Evolutionary conservation across 30 jellyfish, hydroid and myxozoan species (phyloP).

Genomic region (Turritopsis dohrnii): DNA sequence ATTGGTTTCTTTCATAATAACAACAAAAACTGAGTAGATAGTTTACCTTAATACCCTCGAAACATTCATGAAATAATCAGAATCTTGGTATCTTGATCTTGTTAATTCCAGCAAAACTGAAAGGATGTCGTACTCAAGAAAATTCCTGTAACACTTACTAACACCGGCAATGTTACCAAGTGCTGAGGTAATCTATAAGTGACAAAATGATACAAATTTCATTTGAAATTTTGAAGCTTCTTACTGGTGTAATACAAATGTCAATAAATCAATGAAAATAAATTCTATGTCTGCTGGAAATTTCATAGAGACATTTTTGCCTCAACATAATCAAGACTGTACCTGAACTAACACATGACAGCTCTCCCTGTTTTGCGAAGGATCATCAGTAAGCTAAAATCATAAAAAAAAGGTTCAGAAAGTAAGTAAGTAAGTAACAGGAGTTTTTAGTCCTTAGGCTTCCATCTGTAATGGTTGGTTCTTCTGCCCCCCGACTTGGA

Average conservation of each 20-base stretch:
- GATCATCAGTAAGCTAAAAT: slow-evolving; percentile 11
- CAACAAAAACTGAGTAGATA: neutral
- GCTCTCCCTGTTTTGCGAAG: slow-evolving; percentile 10
- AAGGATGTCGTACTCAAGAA: neutral
- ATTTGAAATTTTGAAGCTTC: too few relatives aligned
- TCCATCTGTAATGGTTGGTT: too few relatives aligned
- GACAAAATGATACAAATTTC: too few relatives aligned
- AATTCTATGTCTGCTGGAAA: neutral
- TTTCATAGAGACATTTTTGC: neutral
- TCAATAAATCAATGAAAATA: too few relatives aligned
- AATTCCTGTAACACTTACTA: neutral
- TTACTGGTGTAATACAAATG: too few relatives aligned
- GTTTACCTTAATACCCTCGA: slow-evolving; percentile 22
- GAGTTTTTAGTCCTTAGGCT: too few relatives aligned
- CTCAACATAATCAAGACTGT: neutral
- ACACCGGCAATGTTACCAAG: slow-evolving; percentile 16
- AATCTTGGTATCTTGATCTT: neutral
- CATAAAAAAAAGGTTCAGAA: neutral
- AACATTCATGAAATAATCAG: neutral
- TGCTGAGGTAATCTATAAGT: slow-evolving; percentile 20
- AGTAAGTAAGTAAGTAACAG: too few relatives aligned
- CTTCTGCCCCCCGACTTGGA: too few relatives aligned
- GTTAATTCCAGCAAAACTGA: neutral
- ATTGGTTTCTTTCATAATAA: too few relatives aligned
- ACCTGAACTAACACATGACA: slow-evolving; percentile 21